Evolutionary conservation across 2,888 invertebrate species (phyloP).

Genomic region (Argyresthia albistria): DNA sequence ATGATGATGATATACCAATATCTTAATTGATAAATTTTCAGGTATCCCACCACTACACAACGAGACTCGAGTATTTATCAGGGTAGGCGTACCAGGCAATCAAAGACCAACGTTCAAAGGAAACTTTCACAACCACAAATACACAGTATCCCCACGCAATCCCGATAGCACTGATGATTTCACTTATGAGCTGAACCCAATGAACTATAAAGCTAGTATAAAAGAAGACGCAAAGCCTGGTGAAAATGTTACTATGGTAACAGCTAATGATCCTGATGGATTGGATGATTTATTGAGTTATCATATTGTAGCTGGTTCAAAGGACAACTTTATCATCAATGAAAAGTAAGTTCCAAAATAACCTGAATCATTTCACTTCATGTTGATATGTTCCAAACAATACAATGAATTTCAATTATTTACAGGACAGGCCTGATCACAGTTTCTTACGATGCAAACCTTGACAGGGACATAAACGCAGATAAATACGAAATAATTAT

Average conservation of each 20-base stretch:
- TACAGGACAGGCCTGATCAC: slow-evolving; percentile 78
- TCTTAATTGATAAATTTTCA: slow-evolving; percentile 20
- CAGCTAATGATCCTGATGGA: slow-evolving; percentile 86
- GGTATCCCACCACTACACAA: slow-evolving; percentile 76
- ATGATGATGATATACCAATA: too few species aligned
- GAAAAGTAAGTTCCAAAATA: slow-evolving; percentile 66
- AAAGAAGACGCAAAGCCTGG: slow-evolving; percentile 80
- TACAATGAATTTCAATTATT: slow-evolving; percentile 14
- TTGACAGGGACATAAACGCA: slow-evolving; percentile 79
- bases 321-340: slow-evolving; percentile 84
- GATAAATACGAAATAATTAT: slow-evolving; percentile 80
- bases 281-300: slow-evolving; percentile 78
- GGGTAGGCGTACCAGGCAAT: slow-evolving; percentile 86
- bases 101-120: slow-evolving; percentile 86
- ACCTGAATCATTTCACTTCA: too few species aligned
- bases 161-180: slow-evolving; percentile 46
- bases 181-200: slow-evolving; percentile 74
- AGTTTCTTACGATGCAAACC: slow-evolving; percentile 79
- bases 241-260: slow-evolving; percentile 77
- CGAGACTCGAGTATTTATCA: slow-evolving; percentile 76
- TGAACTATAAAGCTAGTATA: slow-evolving; percentile 79
- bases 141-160: slow-evolving; percentile 38
- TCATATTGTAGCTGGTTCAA: slow-evolving; percentile 80
- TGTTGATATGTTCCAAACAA: not conserved
- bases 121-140: slow-evolving; percentile 75